Evolutionary conservation across 2,113 vertebrate species (phyloP).

Genomic region (Microtus oregoni): DNA sequence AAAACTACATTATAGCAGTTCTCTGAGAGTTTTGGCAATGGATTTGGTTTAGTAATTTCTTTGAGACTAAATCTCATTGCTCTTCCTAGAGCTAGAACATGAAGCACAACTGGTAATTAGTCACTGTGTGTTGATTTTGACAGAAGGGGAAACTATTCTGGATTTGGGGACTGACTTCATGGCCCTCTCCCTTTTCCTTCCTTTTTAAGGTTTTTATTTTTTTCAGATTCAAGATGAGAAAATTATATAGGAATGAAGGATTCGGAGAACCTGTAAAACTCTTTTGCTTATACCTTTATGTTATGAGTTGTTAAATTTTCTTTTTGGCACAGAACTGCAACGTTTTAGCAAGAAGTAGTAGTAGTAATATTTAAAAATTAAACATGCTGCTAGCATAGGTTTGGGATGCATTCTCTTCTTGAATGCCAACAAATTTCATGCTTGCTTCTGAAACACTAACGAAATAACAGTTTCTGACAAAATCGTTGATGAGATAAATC

Average conservation of each 20-base stretch:
- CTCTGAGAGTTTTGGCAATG: conserved; percentile 35
- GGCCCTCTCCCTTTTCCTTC: not conserved
- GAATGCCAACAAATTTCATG: conserved; percentile 11
- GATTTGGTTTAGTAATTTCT: conserved; percentile 29
- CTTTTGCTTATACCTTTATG: not conserved
- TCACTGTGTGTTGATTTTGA: conserved; percentile 21
- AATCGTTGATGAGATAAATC: conserved; percentile 12
- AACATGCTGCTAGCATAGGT: not conserved
- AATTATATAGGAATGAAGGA: not conserved
- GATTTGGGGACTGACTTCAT: not conserved
- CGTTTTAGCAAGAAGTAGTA: not conserved
- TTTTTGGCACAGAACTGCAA: not conserved
- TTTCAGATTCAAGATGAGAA: conserved; percentile 44
- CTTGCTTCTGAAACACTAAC: conserved; percentile 27
- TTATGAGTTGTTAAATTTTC: conserved; percentile 6
- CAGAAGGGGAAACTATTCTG: conserved; percentile 44
- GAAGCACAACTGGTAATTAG: conserved; percentile 38
- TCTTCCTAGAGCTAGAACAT: not conserved
- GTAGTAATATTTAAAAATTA: not conserved
- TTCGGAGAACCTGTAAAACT: conserved; percentile 32
- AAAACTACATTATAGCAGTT: not conserved
- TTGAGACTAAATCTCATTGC: conserved; percentile 38
- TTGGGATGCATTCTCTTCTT: not conserved
- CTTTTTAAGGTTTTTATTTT: not conserved
- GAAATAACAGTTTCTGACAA: conserved; percentile 51